Evolutionary conservation across 2,113 vertebrate species (phyloP).

Genomic region (Phodopus roborovskii): DNA sequence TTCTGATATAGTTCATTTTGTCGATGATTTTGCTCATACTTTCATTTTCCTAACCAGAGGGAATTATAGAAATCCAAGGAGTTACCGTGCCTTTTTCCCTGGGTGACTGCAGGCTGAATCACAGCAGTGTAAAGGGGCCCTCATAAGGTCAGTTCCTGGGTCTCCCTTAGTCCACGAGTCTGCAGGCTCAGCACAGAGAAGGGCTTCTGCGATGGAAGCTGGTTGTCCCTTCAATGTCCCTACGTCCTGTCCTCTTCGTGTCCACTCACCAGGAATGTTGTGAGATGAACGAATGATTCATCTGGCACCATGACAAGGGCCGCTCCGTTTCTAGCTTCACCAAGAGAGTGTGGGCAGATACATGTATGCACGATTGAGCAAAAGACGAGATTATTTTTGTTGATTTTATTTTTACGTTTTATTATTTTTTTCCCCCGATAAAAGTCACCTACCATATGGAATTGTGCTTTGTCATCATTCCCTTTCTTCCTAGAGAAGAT

Average conservation of each 20-base stretch:
- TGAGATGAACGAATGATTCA: constrained; percentile 25
- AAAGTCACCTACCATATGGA: constrained; percentile 69
- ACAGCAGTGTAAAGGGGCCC: background rate
- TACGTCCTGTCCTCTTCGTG: too few relatives aligned
- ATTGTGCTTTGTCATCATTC: constrained; percentile 87
- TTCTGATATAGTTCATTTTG: background rate
- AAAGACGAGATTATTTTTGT: constrained; percentile 31
- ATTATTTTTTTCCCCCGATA: constrained; percentile 63
- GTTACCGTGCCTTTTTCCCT: background rate
- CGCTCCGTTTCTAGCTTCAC: constrained; percentile 68
- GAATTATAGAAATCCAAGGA: background rate
- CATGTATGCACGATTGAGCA: background rate
- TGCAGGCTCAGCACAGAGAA: background rate
- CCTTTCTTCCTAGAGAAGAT: constrained; percentile 78
- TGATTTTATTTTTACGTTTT: constrained; percentile 34
- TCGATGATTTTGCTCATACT: background rate
- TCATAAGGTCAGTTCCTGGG: background rate
- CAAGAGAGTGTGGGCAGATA: constrained; percentile 57
- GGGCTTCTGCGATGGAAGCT: background rate
- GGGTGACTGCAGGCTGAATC: background rate
- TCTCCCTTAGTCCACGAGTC: background rate
- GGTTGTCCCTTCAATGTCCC: too few relatives aligned
- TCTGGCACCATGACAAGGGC: fast-evolving
- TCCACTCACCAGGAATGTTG: background rate
- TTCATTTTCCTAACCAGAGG: constrained; percentile 12